Evolutionary conservation across 2,888 invertebrate genomes (phyloP).

Genomic region (Celastrina argiolus): DNA sequence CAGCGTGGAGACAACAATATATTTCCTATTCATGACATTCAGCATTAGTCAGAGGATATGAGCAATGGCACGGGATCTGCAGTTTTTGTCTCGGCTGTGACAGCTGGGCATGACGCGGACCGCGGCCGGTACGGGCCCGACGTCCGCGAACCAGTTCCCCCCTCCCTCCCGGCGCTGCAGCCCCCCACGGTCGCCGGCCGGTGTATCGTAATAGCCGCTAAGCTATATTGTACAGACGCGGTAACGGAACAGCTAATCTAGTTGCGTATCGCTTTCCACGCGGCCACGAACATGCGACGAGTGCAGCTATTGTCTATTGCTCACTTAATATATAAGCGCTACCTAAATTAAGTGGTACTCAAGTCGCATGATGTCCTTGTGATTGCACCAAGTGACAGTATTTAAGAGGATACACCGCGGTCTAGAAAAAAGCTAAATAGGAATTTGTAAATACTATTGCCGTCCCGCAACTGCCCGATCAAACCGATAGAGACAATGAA

Average conservation of each 20-base stretch:
- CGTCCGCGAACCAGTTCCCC: conserved; percentile 63
- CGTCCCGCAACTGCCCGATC: too few relatives aligned
- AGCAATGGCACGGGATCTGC: conserved; percentile 21
- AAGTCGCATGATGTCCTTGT: too few relatives aligned
- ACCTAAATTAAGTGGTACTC: too few relatives aligned
- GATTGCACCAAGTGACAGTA: too few relatives aligned
- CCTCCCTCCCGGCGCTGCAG: conserved; percentile 39
- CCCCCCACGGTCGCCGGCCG: conserved; percentile 32
- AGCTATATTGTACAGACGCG: conserved; percentile 65
- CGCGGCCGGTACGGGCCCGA: conserved; percentile 42
- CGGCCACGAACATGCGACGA: conserved; percentile 41
- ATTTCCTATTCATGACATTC: conserved; percentile 24
- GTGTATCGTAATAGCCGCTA: conserved; percentile 52
- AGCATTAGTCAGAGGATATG: conserved; percentile 24
- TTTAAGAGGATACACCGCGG: too few relatives aligned
- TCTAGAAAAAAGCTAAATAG: too few relatives aligned
- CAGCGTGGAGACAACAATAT: conserved; percentile 21
- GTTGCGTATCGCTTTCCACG: conserved; percentile 60
- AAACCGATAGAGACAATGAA: too few relatives aligned
- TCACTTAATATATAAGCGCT: too few relatives aligned
- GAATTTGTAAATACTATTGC: too few relatives aligned
- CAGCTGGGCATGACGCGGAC: conserved; percentile 47
- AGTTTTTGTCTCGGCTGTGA: conserved; percentile 32
- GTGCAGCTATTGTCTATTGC: background rate
- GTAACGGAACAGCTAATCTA: conserved; percentile 71